Percentiles rank a stretch among this genome's conserved stretches.
phyloP scores from a whole-genome alignment of 2,888 invertebrate species.

The Lottia gigantea region DNA sequence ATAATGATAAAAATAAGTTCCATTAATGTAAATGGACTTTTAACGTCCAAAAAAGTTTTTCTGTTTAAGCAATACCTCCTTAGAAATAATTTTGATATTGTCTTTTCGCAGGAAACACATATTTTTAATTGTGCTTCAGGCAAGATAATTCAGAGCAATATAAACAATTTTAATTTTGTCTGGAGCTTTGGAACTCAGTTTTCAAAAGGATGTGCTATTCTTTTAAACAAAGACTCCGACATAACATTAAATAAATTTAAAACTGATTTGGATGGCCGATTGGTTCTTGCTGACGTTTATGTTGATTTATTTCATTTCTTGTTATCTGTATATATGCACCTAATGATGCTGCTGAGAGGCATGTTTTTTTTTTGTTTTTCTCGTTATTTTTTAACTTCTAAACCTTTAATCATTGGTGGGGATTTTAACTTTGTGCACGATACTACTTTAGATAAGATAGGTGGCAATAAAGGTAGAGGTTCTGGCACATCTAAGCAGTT shows the following conservation, averaged over 20 bases:
- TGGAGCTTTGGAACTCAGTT: too few relatives aligned
- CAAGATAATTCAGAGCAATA: too few relatives aligned
- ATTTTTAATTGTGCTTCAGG: too few relatives aligned
- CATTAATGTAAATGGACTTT: too few relatives aligned
- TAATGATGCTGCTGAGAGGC: slow-evolving; percentile 15
- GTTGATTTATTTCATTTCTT: slow-evolving; percentile 7
- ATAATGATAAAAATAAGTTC: too few relatives aligned
- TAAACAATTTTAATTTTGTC: too few relatives aligned
- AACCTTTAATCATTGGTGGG: slow-evolving; percentile 22
- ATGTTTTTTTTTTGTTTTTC: slow-evolving; percentile 22
- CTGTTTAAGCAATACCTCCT: too few relatives aligned
- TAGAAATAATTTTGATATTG: too few relatives aligned
- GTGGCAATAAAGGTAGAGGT: slow-evolving; percentile 21
- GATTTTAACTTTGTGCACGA: slow-evolving; percentile 30
- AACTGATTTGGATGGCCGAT: slow-evolving; percentile 18
- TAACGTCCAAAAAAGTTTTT: too few relatives aligned
- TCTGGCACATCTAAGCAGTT: slow-evolving; percentile 19
- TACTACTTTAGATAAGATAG: slow-evolving; percentile 23
- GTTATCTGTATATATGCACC: slow-evolving; percentile 22
- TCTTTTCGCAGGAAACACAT: too few relatives aligned
- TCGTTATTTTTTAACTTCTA: slow-evolving; percentile 21
- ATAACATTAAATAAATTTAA: slow-evolving; percentile 14
- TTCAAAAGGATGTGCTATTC: too few relatives aligned
- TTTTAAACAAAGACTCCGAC: too few relatives aligned
- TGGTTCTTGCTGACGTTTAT: slow-evolving; percentile 11